phyloP scores from a whole-genome alignment of 1,140 invertebrate genomes.

The Colletes gigas region DNA sequence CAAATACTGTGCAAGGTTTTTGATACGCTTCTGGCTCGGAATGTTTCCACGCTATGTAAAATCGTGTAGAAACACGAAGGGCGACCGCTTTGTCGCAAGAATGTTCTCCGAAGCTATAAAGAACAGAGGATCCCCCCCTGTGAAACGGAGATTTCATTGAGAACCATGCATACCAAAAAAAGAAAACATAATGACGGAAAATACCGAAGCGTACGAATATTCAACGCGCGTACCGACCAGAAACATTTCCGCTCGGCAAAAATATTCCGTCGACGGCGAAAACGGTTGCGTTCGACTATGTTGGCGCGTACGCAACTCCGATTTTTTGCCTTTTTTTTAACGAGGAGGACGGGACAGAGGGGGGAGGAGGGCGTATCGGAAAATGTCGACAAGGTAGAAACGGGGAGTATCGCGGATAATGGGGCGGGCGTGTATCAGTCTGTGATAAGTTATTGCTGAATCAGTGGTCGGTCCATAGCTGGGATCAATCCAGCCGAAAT shows the following conservation, averaged over 20 bases:
- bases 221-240: constrained; percentile 12
- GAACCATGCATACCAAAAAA: neutral
- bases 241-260: neutral
- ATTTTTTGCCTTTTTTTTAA: constrained; percentile 32
- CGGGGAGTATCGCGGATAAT: constrained; percentile 43
- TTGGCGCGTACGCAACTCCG: constrained; percentile 3
- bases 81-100: too few relatives aligned
- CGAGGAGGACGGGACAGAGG: neutral
- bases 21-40: too few relatives aligned
- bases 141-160: neutral
- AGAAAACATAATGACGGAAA: neutral
- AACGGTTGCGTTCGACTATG: neutral
- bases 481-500: constrained; percentile 42
- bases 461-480: constrained; percentile 37
- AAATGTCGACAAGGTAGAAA: constrained; percentile 50
- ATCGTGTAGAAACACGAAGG: too few relatives aligned
- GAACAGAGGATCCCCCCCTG: neutral
- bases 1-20: too few relatives aligned
- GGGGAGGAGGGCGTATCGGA: constrained; percentile 17
- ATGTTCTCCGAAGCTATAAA: too few relatives aligned
- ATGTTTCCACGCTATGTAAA: too few relatives aligned
- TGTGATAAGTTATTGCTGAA: constrained; percentile 62
- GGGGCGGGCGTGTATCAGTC: constrained; percentile 33
- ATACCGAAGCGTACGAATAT: constrained; percentile 5
- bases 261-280: constrained; percentile 2